Conservation (phyloP, 2,888 invertebrate genomes). For the Sepioteuthis lessoniana region DNA sequence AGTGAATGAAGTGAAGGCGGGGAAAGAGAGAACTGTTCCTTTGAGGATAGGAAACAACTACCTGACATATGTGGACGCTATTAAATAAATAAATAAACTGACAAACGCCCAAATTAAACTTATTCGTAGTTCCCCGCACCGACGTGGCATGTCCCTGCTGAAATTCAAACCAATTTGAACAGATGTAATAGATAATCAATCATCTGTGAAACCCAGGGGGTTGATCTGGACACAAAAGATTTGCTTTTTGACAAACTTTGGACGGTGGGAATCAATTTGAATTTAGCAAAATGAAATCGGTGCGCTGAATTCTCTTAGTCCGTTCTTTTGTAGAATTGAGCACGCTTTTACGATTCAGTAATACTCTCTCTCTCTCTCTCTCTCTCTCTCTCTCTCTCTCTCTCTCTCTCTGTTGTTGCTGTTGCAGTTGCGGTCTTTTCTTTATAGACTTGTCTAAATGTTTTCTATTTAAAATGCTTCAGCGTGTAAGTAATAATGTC, state of each 20-base stretch:
- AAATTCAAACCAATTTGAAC: conserved; percentile 47
- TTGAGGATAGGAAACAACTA: neutral
- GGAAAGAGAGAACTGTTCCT: neutral
- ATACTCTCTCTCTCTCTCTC: neutral
- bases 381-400: neutral
- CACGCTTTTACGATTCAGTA: neutral
- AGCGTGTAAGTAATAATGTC: too few species aligned
- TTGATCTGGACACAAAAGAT: conserved; percentile 38
- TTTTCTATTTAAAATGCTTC: too few species aligned
- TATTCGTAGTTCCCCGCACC: neutral
- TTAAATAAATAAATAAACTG: neutral
- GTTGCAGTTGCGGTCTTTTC: neutral
- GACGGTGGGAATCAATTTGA: neutral
- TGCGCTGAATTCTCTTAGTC: neutral
- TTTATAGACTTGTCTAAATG: too few species aligned
- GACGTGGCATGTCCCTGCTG: neutral
- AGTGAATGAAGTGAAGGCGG: too few species aligned
- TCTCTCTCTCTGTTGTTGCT: neutral
- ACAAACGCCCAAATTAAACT: neutral
- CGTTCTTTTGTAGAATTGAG: neutral
- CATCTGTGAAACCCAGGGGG: neutral
- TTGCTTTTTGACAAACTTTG: conserved; percentile 11
- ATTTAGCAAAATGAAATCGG: neutral
- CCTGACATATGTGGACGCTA: neutral
- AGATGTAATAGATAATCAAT: conserved; percentile 44